phyloP scores from a whole-genome alignment of 2,797 vertebrate species.

The Gouania willdenowi region DNA sequence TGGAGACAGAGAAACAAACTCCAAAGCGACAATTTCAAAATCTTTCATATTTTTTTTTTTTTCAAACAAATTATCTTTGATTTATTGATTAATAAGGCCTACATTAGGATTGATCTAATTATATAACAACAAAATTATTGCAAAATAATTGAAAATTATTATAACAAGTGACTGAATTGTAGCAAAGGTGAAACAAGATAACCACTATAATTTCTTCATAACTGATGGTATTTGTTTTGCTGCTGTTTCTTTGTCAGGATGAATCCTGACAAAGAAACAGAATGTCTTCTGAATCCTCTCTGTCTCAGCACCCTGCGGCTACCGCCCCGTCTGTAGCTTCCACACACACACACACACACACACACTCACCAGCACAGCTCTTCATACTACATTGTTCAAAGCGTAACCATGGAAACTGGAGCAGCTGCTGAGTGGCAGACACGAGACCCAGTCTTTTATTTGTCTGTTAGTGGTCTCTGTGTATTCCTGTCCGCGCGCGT shows the following conservation, averaged over 20 bases:
- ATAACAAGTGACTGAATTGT: too few relatives aligned
- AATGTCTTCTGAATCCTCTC: conserved; percentile 61
- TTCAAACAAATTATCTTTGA: too few relatives aligned
- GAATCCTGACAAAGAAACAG: conserved; percentile 65
- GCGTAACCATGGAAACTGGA: conserved; percentile 86
- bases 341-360: conserved; percentile 48
- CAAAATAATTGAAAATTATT: too few relatives aligned
- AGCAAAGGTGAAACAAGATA: too few relatives aligned
- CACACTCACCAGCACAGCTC: conserved; percentile 54
- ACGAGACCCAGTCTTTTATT: conserved; percentile 71
- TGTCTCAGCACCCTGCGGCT: conserved; percentile 60
- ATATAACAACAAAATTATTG: too few relatives aligned
- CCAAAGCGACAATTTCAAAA: too few relatives aligned
- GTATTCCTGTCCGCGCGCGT: conserved; percentile 68
- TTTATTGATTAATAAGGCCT: too few relatives aligned
- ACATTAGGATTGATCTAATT: too few relatives aligned
- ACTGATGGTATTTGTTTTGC: conserved; percentile 52
- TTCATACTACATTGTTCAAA: conserved; percentile 81
- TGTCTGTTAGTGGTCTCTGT: conserved; percentile 70
- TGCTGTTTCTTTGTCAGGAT: conserved; percentile 39
- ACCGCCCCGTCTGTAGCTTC: conserved; percentile 59
- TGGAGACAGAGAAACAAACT: too few relatives aligned
- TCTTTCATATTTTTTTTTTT: too few relatives aligned
- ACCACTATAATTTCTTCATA: too few relatives aligned
- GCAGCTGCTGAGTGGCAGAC: conserved; percentile 92